Base-by-base conservation (phyloP, 1,140 invertebrate genomes). In the Vanessa atalanta region DNA sequence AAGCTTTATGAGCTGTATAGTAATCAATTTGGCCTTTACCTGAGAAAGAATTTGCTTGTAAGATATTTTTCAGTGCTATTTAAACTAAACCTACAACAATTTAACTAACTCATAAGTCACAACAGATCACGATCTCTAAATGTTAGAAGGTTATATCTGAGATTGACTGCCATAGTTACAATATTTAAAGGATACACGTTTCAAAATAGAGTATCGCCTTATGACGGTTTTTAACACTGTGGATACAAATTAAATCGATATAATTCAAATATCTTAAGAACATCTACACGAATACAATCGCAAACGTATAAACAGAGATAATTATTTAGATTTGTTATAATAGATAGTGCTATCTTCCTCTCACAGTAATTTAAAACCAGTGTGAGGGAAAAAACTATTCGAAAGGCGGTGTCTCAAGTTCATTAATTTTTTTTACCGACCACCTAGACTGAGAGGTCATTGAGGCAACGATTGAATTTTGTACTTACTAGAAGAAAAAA, bases 341-440 rank as follows among this genome's bases (percentile, higher is more conserved):
- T 37, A 61, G 57, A 61, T 61, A 61, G 15, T 47, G 66, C 37
- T 68, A 47, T 67, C 65, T 68, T 68, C 48, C 53, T 68, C 66
- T 47, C 66, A 47, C 31, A 57, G 51, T 68, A 68, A 68, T 68
- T 47, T 68, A 57, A 60, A 57, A 68, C 20, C 31, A 68, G 66
- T 61, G 31, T 37, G 57, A 61, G 23, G 57, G 6, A 23, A 57
- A 47, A 55, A 60, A 23, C 66, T 55, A 47, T 68, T 15, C 15
- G 26, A 57, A 55, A 60, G 31, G 66, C 37, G 66, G 43, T 55
- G 50, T 15, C 66, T 55, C 57, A 48, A 15, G 26, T 57, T 68
- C 65, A 68, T 68, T 68, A 68, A 37, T 68, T 68, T 57, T 61
- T 51, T 68, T 55, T 55, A 68, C 51, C 26, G 66, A 68, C 66